Base-by-base conservation (phyloP, 2,797 vertebrate genomes). In the Anabas testudineus region DNA sequence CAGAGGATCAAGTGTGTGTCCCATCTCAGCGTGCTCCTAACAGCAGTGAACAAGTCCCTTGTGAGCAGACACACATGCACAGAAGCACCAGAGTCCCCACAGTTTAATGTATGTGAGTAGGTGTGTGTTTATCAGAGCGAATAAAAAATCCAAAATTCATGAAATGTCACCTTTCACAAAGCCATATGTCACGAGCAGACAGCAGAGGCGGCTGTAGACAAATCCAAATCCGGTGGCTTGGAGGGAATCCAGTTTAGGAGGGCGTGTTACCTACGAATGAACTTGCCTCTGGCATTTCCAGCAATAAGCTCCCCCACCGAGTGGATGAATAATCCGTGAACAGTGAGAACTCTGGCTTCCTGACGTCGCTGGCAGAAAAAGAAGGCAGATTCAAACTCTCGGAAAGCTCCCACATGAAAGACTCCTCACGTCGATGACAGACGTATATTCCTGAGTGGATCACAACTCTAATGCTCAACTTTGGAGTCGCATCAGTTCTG, bases 81-180 rank as follows among this genome's bases (percentile, higher is more conserved):
- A 74, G 43, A 76, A 71, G 76, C 60, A 64, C 19, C 46, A 49
- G 48, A 57, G 68, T 46, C 22, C 24, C 39, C 49, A 51, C 61
- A 55, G 30, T 55, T 65, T 41, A 49, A 39, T 76, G 21, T 34
- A 7, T 52, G 43, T 59, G 18, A 62, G 47, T 51, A 39, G 37
- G 19, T 68, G 57, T 64, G 73, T 74, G 62, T 71, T 51, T 39
- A 34, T 67, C 9, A 67, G 51, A 59, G 52, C n/a, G 39, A 57
- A 74, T 22, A 49, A 53, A 39, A 77, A 68, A 58, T 74, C 58
- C 49, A 70, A 63, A 68, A 77, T 66, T 65, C 39, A 47, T 42
- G 49, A 80, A 83, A 74, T 39, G 72, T 91, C 88, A 87, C 87
- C 84, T 88, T 87, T 88, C 68, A 91, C 76, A 83, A 80, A 84